Base-by-base conservation (phyloP, 2,888 invertebrate genomes). In the Hirtodrosophila confusa region DNA sequence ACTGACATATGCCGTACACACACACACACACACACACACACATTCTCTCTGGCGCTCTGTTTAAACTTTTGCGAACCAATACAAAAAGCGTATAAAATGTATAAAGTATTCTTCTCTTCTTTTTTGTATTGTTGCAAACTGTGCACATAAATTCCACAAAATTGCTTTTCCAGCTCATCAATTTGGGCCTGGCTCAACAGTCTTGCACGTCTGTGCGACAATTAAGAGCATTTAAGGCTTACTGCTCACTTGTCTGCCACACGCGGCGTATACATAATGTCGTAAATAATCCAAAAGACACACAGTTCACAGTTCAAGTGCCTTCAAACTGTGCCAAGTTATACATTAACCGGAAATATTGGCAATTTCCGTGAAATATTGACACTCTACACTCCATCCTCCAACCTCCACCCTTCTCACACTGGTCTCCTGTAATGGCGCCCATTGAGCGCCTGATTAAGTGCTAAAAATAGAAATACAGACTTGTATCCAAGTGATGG, bases 271-370 rank as follows among this genome's bases (percentile, higher is more conserved):
- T 77, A 68, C 80, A 63, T 57, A 79, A 73, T 69, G 61, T 29
- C 62, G 65, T 63, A 77, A 80, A 80, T 78, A 69, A 62, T 50
- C 41, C 29, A 7, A 37, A 51, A 27, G 35, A 29, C 58, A 53
- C 9, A 45, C 62, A 27, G 27, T 17, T 17, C 17, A 63, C 60
- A 60, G 53, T 57, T 54, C 41, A 43, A 60, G 74, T 43, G 11
- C 29, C 47, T 40, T 27, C 37, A 64, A 69, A 67, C 50, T 69
- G 57, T 61, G 58, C 63, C 63, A 75, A 44, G 24, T 45, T 69
- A 57, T 56, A 70, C 78, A 78, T 80, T 78, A 80, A 86, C 78
- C 78, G 84, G 80, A 86, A 84, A 84, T 80, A 83, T 86, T 86
- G 80, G 66, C 80, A 83, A 84, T 78, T 86, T 84, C 62, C 71